Percentiles rank a stretch among this genome's conserved stretches.
Conservation (phyloP, 2,113 vertebrate genomes). For the Catharus minimus region DNA sequence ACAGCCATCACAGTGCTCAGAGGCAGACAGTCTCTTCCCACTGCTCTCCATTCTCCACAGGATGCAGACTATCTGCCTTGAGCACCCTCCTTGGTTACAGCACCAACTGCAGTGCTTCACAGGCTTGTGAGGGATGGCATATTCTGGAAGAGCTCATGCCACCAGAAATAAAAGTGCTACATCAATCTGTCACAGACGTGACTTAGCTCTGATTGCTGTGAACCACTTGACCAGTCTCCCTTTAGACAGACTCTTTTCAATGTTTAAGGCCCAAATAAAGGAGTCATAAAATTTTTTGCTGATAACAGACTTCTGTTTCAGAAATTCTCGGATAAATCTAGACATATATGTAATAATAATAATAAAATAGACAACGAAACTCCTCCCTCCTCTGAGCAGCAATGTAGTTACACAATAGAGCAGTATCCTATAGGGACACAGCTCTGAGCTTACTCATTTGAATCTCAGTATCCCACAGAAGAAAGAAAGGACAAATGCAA, state of each 20-base stretch:
- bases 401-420: accelerated
- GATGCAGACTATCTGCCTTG: neutral
- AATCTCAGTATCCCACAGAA: neutral
- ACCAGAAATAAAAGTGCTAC: neutral
- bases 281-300: neutral
- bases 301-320: neutral
- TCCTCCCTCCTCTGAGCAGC: neutral
- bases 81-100: neutral
- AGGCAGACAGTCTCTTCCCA: neutral
- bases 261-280: neutral
- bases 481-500: neutral
- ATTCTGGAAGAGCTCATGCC: accelerated
- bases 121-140: accelerated
- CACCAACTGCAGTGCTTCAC: neutral
- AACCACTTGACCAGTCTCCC: neutral
- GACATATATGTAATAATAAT: neutral
- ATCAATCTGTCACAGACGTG: accelerated
- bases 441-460: neutral
- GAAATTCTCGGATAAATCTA: neutral
- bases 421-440: neutral
- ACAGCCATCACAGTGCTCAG: accelerated
- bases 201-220: neutral
- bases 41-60: accelerated
- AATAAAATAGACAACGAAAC: neutral
- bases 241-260: neutral